Percentiles rank a stretch among this genome's conserved stretches.
These are phyloP conservation scores for Eilema griseolum DNA, from an alignment of 2,888 invertebrate species.

Conservation along the genomic window DNA sequence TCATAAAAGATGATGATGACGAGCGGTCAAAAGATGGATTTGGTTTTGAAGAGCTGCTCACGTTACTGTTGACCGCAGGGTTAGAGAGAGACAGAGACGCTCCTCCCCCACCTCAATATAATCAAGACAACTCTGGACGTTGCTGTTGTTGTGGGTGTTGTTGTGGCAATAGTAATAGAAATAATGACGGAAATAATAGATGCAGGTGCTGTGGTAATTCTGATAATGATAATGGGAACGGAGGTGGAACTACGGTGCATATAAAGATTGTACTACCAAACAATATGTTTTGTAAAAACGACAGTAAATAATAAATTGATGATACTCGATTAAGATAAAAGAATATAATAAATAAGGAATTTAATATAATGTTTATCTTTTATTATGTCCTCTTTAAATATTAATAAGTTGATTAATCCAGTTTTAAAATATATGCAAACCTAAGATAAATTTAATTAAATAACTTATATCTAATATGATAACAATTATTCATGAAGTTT, in stretches of 20 bases:
- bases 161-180: conserved; percentile 18
- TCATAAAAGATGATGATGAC: conserved; percentile 33
- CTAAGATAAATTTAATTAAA: not conserved
- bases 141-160: conserved; percentile 13
- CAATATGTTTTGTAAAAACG: not conserved
- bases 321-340: not conserved
- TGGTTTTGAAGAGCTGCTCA: conserved; percentile 23
- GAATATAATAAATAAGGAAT: not conserved
- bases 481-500: not conserved
- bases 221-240: conserved; percentile 6
- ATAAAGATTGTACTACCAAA: conserved; percentile 43
- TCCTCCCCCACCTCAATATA: not conserved
- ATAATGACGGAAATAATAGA: conserved; percentile 4
- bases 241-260: conserved; percentile 16
- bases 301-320: not conserved
- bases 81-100: conserved; percentile 17
- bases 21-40: conserved; percentile 2
- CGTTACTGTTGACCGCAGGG: conserved; percentile 17
- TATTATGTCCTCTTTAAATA: conserved; percentile 1
- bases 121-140: not conserved
- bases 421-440: not conserved
- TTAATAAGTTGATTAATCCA: not conserved
- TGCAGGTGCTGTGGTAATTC: conserved; percentile 5
- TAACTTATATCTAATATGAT: conserved; percentile 1
- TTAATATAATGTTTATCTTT: not conserved